Evolutionary conservation across 2,113 vertebrate species (phyloP).

Genomic region (Sinosuthora webbiana): DNA sequence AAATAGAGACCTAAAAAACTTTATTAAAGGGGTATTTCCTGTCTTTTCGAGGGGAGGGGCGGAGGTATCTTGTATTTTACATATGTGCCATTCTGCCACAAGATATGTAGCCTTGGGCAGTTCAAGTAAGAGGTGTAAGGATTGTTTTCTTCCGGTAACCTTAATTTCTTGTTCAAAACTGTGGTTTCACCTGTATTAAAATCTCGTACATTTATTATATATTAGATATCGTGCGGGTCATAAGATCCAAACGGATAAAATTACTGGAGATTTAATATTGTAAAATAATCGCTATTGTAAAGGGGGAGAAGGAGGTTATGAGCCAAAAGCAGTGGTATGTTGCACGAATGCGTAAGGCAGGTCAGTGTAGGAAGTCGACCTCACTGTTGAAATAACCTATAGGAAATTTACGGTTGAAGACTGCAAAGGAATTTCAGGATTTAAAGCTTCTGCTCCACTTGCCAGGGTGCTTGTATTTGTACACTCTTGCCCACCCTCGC

Average conservation of each 20-base stretch:
- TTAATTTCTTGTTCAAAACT: not conserved
- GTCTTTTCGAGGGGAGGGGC: not conserved
- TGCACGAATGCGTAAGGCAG: not conserved
- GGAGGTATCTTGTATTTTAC: not conserved
- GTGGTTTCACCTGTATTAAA: not conserved
- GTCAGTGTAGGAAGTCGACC: slow-evolving; percentile 50
- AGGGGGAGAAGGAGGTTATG: not conserved
- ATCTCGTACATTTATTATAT: not conserved
- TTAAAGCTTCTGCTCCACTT: slow-evolving; percentile 69
- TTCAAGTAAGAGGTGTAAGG: not conserved
- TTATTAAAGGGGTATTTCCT: not conserved
- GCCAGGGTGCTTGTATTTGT: slow-evolving; percentile 28
- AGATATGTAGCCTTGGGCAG: not conserved
- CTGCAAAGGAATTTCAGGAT: slow-evolving; percentile 74
- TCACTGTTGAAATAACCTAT: slow-evolving; percentile 69
- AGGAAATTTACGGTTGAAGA: slow-evolving; percentile 77
- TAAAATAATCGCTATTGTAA: not conserved
- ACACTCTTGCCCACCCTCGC: not conserved
- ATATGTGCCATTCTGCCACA: not conserved
- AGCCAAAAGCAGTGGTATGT: not conserved
- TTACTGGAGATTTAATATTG: slow-evolving; percentile 10
- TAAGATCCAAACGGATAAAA: not conserved
- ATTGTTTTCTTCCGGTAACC: not conserved
- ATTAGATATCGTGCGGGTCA: not conserved
- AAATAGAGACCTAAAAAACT: not conserved